Percentiles rank a stretch among this genome's conserved stretches.
Evolutionary conservation across 30 jellyfish, hydroid and myxozoan genomes (phyloP).

Genomic region (Aurelia sp.): DNA sequence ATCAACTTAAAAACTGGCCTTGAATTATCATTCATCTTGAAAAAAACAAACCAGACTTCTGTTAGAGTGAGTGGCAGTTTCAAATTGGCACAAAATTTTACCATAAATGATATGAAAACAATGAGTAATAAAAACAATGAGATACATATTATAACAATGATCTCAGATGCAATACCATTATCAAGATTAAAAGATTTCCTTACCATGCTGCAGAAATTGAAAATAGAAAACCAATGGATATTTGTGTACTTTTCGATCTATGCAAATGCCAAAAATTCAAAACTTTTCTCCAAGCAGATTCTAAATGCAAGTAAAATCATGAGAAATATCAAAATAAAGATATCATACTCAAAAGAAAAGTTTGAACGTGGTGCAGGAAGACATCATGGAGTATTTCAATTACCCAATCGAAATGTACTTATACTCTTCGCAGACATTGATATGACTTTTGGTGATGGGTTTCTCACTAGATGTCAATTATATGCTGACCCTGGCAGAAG

Average conservation of each 20-base stretch:
- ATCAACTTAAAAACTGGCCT: slow-evolving; percentile 31
- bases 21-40: slow-evolving; percentile 15
- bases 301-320: not conserved
- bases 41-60: not conserved
- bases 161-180: slow-evolving; percentile 44
- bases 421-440: slow-evolving; percentile 85
- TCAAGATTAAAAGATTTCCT: slow-evolving; percentile 43
- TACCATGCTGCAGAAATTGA: slow-evolving; percentile 25
- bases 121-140: slow-evolving; percentile 12
- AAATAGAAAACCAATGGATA: not conserved
- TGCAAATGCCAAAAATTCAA: slow-evolving; percentile 23
- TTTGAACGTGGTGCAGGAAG: slow-evolving; percentile 86
- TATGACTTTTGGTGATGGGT: slow-evolving; percentile 60
- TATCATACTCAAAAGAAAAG: slow-evolving; percentile 52
- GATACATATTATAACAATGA: slow-evolving; percentile 48
- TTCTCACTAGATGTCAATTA: slow-evolving; percentile 75
- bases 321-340: slow-evolving; percentile 9
- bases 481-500: slow-evolving; percentile 53
- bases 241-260: slow-evolving; percentile 36
- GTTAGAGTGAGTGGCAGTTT: not conserved
- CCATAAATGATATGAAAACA: not conserved
- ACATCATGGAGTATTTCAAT: slow-evolving; percentile 82
- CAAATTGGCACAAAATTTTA: slow-evolving; percentile 22
- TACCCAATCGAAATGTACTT: slow-evolving; percentile 64
- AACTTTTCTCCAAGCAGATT: slow-evolving; percentile 3